phyloP scores from a whole-genome alignment of 2,113 vertebrate species.

The Mellivora capensis region DNA sequence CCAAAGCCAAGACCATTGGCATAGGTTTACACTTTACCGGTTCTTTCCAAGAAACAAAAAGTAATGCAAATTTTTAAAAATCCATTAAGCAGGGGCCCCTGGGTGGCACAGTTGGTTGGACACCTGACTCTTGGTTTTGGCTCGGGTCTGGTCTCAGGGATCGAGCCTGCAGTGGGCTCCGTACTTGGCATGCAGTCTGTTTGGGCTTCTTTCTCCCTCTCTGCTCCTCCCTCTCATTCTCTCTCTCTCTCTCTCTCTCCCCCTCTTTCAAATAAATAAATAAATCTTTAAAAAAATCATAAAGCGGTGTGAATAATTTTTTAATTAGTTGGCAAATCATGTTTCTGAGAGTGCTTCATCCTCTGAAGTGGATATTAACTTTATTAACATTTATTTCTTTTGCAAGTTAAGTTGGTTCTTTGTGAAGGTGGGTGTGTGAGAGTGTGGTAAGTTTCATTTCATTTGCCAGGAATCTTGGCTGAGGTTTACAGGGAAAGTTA shows the following conservation, averaged over 20 bases:
- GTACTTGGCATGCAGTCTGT: neutral
- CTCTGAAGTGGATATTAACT: conserved; percentile 73
- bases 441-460: conserved; percentile 64
- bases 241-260: neutral
- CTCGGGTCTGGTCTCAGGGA: neutral
- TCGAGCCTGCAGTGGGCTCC: neutral
- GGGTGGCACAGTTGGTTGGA: neutral
- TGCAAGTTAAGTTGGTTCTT: conserved; percentile 72
- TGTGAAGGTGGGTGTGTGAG: conserved; percentile 66
- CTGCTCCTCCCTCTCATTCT: neutral
- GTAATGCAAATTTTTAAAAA: neutral
- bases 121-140: neutral
- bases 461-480: conserved; percentile 71
- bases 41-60: conserved; percentile 16
- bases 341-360: conserved; percentile 67
- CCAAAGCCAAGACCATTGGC: neutral
- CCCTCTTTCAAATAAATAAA: neutral
- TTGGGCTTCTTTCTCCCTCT: neutral
- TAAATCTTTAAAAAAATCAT: neutral
- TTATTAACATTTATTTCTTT: neutral
- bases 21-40: neutral
- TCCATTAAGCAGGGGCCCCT: neutral
- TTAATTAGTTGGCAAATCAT: conserved; percentile 76
- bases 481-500: conserved; percentile 60
- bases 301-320: conserved; percentile 48